Evolutionary conservation across 2,797 vertebrate species (phyloP).

Genomic region (Tapirus indicus): DNA sequence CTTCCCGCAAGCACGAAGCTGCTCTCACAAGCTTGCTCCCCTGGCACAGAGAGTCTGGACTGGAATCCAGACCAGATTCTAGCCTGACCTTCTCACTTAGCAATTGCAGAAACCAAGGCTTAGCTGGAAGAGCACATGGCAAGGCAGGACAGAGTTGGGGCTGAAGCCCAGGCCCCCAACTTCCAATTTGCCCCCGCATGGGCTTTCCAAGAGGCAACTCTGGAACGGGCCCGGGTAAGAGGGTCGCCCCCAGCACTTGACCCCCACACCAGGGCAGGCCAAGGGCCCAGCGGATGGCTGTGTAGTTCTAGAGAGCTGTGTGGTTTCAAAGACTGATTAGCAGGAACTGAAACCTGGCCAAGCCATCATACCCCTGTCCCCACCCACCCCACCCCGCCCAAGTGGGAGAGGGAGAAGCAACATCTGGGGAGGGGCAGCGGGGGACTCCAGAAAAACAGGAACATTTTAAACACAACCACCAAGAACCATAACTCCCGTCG

Average conservation of each 20-base stretch:
- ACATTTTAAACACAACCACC: not conserved
- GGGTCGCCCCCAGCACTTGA: not conserved
- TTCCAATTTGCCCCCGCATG: fast-evolving
- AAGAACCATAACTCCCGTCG: not conserved
- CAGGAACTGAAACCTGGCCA: not conserved
- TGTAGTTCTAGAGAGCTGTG: not conserved
- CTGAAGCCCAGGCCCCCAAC: no score
- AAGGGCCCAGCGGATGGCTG: not conserved
- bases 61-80: not conserved
- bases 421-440: no score
- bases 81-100: not conserved
- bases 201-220: not conserved
- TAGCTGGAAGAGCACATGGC: not conserved
- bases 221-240: not conserved
- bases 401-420: not conserved
- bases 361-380: not conserved
- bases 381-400: not conserved
- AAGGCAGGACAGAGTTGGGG: not conserved
- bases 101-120: not conserved
- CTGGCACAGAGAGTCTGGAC: not conserved
- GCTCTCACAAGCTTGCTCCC: not conserved
- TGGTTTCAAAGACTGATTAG: not conserved
- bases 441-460: not conserved
- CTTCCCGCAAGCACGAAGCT: fast-evolving
- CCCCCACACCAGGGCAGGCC: not conserved